Evolutionary conservation across 2,888 invertebrate species (phyloP).

Genomic region (Galerucella nymphaeae): DNA sequence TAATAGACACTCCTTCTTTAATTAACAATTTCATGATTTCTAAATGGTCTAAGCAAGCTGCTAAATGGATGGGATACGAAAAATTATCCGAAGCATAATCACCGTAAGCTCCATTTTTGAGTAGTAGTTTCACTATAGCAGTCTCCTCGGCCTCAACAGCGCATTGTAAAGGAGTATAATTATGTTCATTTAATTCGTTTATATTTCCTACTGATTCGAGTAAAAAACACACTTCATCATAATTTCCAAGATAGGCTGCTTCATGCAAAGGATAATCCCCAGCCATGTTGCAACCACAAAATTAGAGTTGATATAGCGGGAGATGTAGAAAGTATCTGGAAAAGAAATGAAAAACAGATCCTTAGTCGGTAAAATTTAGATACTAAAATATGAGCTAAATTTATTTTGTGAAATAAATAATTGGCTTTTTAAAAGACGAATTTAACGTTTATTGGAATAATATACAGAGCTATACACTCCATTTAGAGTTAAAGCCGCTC

Average conservation of each 20-base stretch:
- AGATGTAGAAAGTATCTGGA: too few species aligned
- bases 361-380: too few species aligned
- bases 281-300: background rate
- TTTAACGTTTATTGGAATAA: too few species aligned
- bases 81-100: background rate
- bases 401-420: too few species aligned
- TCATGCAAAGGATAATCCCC: too few species aligned
- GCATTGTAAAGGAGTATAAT: background rate
- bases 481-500: too few species aligned
- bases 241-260: background rate
- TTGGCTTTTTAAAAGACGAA: too few species aligned
- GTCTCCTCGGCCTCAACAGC: background rate
- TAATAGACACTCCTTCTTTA: background rate
- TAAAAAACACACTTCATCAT: background rate
- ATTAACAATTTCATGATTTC: background rate
- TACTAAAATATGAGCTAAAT: too few species aligned
- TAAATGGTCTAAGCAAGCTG: background rate
- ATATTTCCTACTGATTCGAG: background rate
- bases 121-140: background rate
- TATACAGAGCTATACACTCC: too few species aligned
- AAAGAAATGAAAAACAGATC: too few species aligned
- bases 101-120: background rate
- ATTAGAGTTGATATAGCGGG: too few species aligned
- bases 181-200: background rate
- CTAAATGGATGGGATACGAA: background rate